phyloP scores from a whole-genome alignment of 2,797 vertebrate genomes.

The Chromis chromis region DNA sequence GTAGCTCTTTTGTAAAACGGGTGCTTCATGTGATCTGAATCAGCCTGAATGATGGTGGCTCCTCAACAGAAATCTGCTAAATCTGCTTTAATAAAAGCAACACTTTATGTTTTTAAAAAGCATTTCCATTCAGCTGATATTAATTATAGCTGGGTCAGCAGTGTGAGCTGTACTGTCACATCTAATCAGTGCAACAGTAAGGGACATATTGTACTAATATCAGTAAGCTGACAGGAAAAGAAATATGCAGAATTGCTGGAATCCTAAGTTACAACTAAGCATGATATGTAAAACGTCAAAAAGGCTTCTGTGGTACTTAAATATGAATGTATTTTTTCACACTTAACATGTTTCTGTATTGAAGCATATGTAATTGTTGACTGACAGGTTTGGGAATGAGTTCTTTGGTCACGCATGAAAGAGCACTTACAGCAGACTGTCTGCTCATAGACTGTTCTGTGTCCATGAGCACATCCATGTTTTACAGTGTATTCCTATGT shows the following conservation, averaged over 20 bases:
- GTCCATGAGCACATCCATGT: slow-evolving; percentile 41
- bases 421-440: slow-evolving; percentile 53
- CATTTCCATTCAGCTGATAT: no score
- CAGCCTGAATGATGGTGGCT: no score
- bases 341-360: neutral
- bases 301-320: neutral
- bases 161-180: no score
- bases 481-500: slow-evolving; percentile 19
- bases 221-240: no score
- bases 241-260: neutral
- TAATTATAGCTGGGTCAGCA: no score
- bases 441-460: slow-evolving; percentile 21
- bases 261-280: neutral
- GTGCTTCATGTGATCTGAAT: no score
- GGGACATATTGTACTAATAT: no score
- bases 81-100: no score
- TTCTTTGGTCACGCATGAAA: slow-evolving; percentile 47
- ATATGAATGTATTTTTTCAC: neutral
- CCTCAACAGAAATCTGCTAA: no score
- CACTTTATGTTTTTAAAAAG: no score
- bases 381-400: slow-evolving; percentile 39
- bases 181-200: no score
- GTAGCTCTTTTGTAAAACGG: no score
- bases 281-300: neutral
- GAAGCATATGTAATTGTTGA: slow-evolving; percentile 28